Base-by-base conservation (phyloP, 1,140 invertebrate genomes). In the Sycophaga agraensis region DNA sequence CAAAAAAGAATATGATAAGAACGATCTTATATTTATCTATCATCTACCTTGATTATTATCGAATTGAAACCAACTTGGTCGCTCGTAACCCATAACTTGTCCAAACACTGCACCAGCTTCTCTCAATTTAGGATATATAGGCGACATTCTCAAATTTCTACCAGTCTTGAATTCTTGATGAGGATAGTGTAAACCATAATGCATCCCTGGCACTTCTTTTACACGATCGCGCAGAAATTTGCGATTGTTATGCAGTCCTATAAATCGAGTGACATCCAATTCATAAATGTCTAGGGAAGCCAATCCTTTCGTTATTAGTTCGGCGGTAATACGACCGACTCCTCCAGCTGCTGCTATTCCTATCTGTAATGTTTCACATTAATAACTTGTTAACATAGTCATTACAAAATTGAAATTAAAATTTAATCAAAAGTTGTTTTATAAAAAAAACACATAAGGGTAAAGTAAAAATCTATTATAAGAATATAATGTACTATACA, bases 51-150 rank as follows among this genome's bases (percentile, higher is more conserved):
- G 67, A 48, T 81, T 78, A 39, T 83, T 73, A 63, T 80, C 70
- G 50, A 83, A 71, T 65, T 92, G 87, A 80, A 98, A 99, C 87
- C 93, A 99, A 35, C 92, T 88, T 0, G 97, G 93, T 66, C 97
- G 83, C 78, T 99, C 97, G 77, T 99, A 99, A 1, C 96, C 97
- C 94, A 99, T 98, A 24, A 94, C 94, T 79, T 98, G 96, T 8
- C 94, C 94, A 82, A 99, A 99, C 11, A 97, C 89, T n/a, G 94
- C 97, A 0, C 97, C 97, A 34, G 90, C 91, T 73, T 93, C 90
- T 73, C 91, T 86, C 1, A 98, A 79, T 63, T 93, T 90, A 2
- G 96, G 93, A 84, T 97, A 98, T 63, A 99, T 93, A 0, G 97
- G 96, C 1, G 97, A 98, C 86, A 96, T 95, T 63, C 97, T 82